Evolutionary conservation across 2,797 vertebrate species (phyloP).

Genomic region (Chelon auratus): DNA sequence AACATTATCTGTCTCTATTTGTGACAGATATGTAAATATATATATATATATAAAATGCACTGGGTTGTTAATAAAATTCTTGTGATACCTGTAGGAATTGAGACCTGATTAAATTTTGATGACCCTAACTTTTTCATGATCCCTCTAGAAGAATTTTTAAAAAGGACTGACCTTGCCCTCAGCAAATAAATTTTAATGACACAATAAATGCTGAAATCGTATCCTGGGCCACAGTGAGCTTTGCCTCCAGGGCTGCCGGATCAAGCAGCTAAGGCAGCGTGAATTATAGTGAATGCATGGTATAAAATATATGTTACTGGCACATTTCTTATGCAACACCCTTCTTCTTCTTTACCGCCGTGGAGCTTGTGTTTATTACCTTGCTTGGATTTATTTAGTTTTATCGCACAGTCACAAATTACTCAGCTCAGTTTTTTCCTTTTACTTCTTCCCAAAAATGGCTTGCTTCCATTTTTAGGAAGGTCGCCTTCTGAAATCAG

Average conservation of each 20-base stretch:
- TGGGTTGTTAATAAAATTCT: conserved; percentile 39
- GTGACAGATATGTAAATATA: conserved; percentile 38
- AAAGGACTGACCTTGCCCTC: conserved; percentile 61
- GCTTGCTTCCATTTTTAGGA: background rate
- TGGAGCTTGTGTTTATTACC: background rate
- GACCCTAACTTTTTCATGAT: conserved; percentile 56
- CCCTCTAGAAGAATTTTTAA: conserved; percentile 49
- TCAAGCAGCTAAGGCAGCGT: conserved; percentile 19
- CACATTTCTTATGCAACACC: background rate
- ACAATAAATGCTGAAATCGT: conserved; percentile 72
- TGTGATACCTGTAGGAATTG: conserved; percentile 43
- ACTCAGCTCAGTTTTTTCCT: background rate
- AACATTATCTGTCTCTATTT: conserved; percentile 52
- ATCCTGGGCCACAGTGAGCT: conserved; percentile 43
- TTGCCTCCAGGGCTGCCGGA: conserved; percentile 28
- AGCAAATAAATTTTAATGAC: conserved; percentile 72
- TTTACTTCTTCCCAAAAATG: background rate
- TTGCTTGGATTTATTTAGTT: background rate
- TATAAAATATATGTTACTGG: conserved; percentile 13
- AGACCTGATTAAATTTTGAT: conserved; percentile 62
- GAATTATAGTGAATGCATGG: conserved; percentile 21
- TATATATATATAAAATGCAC: conserved; percentile 1
- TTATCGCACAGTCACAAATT: background rate
- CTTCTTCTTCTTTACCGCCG: background rate
- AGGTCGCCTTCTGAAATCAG: conserved; percentile 6